phyloP scores from a whole-genome alignment of 30 jellyfish, hydroid and myxozoan species.

The Nemopilema nomurai region DNA sequence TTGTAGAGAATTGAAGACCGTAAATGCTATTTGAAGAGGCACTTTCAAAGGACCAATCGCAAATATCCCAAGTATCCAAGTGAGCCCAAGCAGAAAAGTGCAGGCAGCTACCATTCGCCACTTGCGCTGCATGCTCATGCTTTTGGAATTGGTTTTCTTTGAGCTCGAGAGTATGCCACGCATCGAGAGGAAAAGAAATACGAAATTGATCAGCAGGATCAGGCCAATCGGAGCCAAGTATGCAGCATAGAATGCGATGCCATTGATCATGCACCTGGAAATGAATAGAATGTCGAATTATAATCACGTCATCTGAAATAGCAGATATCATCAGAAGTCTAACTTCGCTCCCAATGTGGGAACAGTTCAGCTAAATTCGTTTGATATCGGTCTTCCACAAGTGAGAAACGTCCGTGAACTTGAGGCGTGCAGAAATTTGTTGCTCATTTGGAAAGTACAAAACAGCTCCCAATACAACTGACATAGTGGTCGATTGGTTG shows the following conservation, averaged over 20 bases:
- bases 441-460: no score
- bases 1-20: conserved; percentile 50
- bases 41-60: conserved; percentile 31
- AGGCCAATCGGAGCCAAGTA: conserved; percentile 43
- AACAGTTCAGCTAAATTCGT: no score
- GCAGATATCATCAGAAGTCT: no score
- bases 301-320: no score
- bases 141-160: conserved; percentile 20
- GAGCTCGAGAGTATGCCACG: conserved; percentile 39
- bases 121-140: conserved; percentile 17
- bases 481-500: no score
- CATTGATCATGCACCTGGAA: conserved; percentile 53
- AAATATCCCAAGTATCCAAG: conserved; percentile 53
- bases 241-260: conserved; percentile 30
- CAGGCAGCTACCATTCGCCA: conserved; percentile 25
- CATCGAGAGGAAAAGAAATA: conserved; percentile 7
- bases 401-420: no score
- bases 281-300: not conserved
- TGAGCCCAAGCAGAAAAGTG: conserved; percentile 43
- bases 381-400: no score
- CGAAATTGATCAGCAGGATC: conserved; percentile 16
- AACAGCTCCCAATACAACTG: no score
- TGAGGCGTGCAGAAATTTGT: no score
- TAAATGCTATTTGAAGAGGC: conserved; percentile 27
- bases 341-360: no score